Evolutionary conservation across 2,888 invertebrate species (phyloP), one percentile per base, ranked within the genome.

Genomic region (Platycnemis pennipes): DNA sequence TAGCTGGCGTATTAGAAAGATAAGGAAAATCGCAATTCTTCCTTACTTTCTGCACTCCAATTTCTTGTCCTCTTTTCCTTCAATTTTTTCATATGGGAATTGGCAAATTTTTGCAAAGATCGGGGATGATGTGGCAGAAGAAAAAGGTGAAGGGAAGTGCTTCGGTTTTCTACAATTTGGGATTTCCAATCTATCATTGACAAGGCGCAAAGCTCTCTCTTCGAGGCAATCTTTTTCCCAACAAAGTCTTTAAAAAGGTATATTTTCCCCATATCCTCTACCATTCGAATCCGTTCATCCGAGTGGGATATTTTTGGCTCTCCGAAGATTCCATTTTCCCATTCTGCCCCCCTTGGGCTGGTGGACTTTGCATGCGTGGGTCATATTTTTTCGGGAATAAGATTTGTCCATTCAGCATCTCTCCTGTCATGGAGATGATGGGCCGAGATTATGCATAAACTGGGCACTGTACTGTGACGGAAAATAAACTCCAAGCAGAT

Each of bases 321-420:
- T 31, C 26, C 69, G 69, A 91, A 44, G 91, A 91, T 91, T 91
- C 91, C 26, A 91, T 91, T 91, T 91, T 42, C 53, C 89, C 37
- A 37, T 44, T 44, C 22, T 13, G 19, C 13, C 19, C 31, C 53
- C 53, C 42, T 19, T 77, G 31, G 77, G 63, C 31, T 31, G 37
- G 91, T n/a, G 63, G 45, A 37, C 11, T 26, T 26, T 11, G 91
- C 45, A n/a, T n/a, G 45, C 63, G 91, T 44, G 63, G 8, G 69
- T 63, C 7, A 63, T 63, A n/a, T 91, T 69, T 91, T 44, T 91
- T 63, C 44, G 26, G 91, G n/a, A 91, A 91, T 91, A 91, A 91
- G 91, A 91, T 91, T 91, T 91, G 91, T 56, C 91, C 91, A 91
- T 91, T 91, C 91, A 91, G 91, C 44, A 56, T 63, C 91, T 91